These are phyloP conservation scores for Tiliacea citrago DNA, from an alignment of 2,888 invertebrate genomes.

Conservation along the genomic window DNA sequence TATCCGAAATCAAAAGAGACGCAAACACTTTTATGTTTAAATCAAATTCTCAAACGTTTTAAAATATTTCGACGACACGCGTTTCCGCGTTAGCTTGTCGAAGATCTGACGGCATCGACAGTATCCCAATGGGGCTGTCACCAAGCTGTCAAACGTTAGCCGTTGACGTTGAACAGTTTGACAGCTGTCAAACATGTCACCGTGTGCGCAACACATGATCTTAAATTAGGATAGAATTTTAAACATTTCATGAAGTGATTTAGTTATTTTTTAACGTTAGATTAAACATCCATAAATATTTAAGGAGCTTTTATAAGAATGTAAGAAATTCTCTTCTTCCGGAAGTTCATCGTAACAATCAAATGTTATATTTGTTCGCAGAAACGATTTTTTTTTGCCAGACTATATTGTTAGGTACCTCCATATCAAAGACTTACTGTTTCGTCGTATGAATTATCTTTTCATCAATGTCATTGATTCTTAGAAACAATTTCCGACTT, in stretches of 20 bases:
- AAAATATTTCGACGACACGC: conserved; percentile 59
- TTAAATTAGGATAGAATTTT: conserved; percentile 28
- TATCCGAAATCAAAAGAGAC: conserved; percentile 14
- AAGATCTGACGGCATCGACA: conserved; percentile 45
- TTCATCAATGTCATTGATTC: conserved; percentile 28
- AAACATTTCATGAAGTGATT: conserved; percentile 34
- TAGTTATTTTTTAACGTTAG: neutral
- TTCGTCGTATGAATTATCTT: conserved; percentile 36
- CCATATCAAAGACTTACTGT: conserved; percentile 25
- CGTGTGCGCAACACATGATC: conserved; percentile 52
- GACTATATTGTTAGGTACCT: neutral
- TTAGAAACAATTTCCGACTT: conserved; percentile 36
- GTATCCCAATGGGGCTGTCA: conserved; percentile 56
- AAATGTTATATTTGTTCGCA: conserved; percentile 17
- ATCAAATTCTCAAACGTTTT: conserved; percentile 22
- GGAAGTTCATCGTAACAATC: neutral
- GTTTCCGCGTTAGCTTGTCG: conserved; percentile 53
- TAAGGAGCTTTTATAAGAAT: neutral
- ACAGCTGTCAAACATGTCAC: conserved; percentile 44
- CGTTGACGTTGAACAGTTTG: conserved; percentile 51
- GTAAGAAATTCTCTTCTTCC: neutral
- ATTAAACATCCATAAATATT: neutral
- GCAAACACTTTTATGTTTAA: conserved; percentile 22
- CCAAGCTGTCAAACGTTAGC: conserved; percentile 50
- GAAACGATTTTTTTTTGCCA: conserved; percentile 15